Conservation (phyloP, 2,113 vertebrate genomes). For the Ondatra zibethicus region DNA sequence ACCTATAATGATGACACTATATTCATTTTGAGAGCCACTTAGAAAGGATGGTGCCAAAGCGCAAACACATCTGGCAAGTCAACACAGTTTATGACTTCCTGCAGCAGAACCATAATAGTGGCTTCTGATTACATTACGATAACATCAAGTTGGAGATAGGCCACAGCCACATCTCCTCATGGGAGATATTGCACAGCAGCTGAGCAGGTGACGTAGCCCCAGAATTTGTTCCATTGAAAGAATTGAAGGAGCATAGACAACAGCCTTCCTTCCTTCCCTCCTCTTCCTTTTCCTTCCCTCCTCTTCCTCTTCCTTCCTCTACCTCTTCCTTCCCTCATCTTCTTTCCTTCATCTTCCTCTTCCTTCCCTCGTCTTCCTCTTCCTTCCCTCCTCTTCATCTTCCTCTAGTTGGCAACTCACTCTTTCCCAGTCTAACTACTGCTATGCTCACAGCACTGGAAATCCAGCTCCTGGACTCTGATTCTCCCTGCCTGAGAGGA, state of each 20-base stretch:
- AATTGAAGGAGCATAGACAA: neutral
- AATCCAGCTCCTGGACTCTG: neutral
- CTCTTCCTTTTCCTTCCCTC: neutral
- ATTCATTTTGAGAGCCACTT: conserved; percentile 66
- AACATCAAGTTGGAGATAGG: neutral
- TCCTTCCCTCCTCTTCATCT: neutral
- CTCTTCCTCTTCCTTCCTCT: neutral
- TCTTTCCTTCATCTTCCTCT: too few species aligned
- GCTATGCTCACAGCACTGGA: too few species aligned
- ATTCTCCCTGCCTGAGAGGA: neutral
- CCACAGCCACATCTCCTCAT: neutral
- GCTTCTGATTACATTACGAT: conserved; percentile 2
- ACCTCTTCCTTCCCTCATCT: too few species aligned
- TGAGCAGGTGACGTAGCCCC: neutral
- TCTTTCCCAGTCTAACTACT: conserved; percentile 7
- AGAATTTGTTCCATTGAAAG: neutral
- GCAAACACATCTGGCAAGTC: conserved; percentile 57
- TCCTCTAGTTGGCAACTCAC: neutral
- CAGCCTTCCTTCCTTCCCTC: neutral
- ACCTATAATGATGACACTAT: conserved; percentile 30
- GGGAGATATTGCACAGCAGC: neutral
- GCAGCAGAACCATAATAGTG: conserved; percentile 7
- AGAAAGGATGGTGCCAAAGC: neutral
- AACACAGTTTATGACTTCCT: conserved; percentile 52
- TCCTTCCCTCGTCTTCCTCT: too few species aligned